Conservation (phyloP, 2,888 invertebrate genomes). For the Priocnemis perturbator region DNA sequence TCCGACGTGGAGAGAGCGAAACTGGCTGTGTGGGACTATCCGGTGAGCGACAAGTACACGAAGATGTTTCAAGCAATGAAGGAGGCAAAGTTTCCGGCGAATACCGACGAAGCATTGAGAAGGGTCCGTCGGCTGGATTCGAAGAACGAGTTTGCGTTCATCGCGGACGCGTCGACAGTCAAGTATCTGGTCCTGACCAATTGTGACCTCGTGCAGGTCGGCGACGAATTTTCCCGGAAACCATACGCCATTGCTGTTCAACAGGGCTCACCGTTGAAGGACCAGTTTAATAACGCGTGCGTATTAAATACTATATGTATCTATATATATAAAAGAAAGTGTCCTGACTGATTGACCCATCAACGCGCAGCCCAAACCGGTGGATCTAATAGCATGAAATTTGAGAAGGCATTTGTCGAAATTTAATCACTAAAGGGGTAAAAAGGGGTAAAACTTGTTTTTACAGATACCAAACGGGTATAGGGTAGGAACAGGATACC, state of each 20-base stretch:
- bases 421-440: too few relatives aligned
- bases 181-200: conserved; percentile 87
- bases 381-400: too few relatives aligned
- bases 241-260: conserved; percentile 98
- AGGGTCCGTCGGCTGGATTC: conserved; percentile 84
- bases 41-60: conserved; percentile 98
- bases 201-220: conserved; percentile 94
- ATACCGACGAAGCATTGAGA: conserved; percentile 85
- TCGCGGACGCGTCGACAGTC: conserved; percentile 96
- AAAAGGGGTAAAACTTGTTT: too few relatives aligned
- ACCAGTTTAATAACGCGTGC: conserved; percentile 96
- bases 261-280: conserved; percentile 95
- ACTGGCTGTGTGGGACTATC: conserved; percentile 99
- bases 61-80: conserved; percentile 99
- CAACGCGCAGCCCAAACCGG: too few relatives aligned
- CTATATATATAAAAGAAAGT: too few relatives aligned
- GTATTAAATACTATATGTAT: conserved; percentile 61
- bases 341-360: too few relatives aligned
- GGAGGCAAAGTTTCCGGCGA: conserved; percentile 87
- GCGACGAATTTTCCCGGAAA: conserved; percentile 97
- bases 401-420: too few relatives aligned
- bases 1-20: conserved; percentile 93
- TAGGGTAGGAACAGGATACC: too few relatives aligned
- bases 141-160: conserved; percentile 92
- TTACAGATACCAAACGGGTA: too few relatives aligned